Base-by-base conservation (phyloP, 2,888 invertebrate genomes). In the Acronicta leporina region DNA sequence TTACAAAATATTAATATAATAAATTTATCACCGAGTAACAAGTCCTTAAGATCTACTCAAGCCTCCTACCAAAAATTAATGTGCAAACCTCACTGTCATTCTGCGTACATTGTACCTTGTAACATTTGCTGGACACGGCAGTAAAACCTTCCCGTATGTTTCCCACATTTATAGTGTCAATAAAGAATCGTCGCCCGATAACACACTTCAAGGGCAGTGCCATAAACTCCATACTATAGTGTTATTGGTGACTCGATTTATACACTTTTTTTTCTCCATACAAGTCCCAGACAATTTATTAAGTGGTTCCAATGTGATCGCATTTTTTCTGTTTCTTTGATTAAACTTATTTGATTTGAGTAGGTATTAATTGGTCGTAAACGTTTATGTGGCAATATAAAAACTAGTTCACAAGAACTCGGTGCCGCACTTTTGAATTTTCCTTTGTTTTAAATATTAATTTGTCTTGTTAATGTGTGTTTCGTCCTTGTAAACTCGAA, bases 231-330 rank as follows among this genome's bases (percentile, higher is more conserved):
- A 79, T 84, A 88, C 88, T 91, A 91, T 92, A 92, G 83, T 91
- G 92, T 92, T 92, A 92, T 92, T 92, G 90, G 91, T 86, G 85
- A 86, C 83, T 87, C 87, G 87, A 88, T 90, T 89, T 90, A 89
- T 87, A 84, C 77, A 85, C 82, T 79, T 82, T 86, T 88, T 89
- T 88, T 88, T 87, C 64, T 75, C 58, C 66, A 75, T 82, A 80
- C 83, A 79, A 77, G 80, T 81, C 76, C 69, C 85, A 81, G 81
- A 88, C 89, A 90, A 90, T 91, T 90, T 92, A 92, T 92, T 90
- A 88, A 89, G 89, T 88, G 88, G 88, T 88, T 85, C 75, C 81
- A 77, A 83, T 77, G 84, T 81, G 79, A 77, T 78, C 80, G 81
- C 83, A 81, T 81, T 84, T 81, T 81, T 84, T 83, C 79, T 80